These are phyloP conservation scores for Platichthys stellatus DNA, from an alignment of 2,113 vertebrate species.

Conservation along the genomic window DNA sequence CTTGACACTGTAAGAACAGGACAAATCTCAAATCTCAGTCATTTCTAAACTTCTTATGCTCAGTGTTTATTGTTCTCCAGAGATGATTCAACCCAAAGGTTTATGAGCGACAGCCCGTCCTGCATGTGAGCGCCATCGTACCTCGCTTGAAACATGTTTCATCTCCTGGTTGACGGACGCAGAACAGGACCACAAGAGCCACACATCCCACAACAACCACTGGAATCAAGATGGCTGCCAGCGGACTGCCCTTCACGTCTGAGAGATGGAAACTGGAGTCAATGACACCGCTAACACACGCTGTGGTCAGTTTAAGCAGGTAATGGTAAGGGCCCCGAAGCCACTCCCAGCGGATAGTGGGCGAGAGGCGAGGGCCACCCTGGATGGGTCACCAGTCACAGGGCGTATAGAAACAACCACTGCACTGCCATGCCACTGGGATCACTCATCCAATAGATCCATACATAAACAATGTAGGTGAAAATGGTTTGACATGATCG, in stretches of 20 bases:
- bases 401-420: not conserved
- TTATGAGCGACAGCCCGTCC: not conserved
- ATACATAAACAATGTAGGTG: not conserved
- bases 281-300: not conserved
- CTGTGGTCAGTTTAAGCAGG: no score
- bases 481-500: not conserved
- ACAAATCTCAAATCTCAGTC: not conserved
- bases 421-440: not conserved
- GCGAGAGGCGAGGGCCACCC: no score
- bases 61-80: no score
- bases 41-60: no score
- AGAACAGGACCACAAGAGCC: conserved; percentile 43
- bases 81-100: not conserved
- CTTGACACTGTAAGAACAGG: not conserved
- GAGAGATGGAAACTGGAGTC: not conserved
- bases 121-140: conserved; percentile 33
- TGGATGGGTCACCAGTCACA: no score
- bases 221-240: conserved; percentile 51
- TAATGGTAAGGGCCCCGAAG: no score
- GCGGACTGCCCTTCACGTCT: not conserved
- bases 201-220: conserved; percentile 29
- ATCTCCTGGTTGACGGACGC: conserved; percentile 7
- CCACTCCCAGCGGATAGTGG: no score
- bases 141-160: conserved; percentile 64
- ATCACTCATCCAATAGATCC: not conserved